Conservation (phyloP, 2,113 vertebrate species). For the Ptilorrhoa leucosticta region DNA sequence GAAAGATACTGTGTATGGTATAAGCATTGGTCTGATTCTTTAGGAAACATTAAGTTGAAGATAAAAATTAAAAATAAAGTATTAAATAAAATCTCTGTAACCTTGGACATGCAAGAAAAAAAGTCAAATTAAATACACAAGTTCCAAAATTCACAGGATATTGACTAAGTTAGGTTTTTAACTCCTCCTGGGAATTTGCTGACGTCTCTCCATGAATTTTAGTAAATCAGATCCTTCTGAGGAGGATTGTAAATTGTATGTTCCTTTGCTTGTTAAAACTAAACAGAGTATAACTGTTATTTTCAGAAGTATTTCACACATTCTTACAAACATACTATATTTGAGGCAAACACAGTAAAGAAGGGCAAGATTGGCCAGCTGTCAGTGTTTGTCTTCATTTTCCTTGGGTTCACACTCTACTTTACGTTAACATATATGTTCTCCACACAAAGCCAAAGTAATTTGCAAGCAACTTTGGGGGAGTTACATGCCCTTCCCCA, state of each 20-base stretch:
- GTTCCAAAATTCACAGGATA: background rate
- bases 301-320: slow-evolving; percentile 56
- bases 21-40: background rate
- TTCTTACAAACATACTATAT: slow-evolving; percentile 60
- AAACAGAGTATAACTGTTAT: slow-evolving; percentile 36
- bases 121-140: background rate
- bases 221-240: background rate
- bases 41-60: background rate
- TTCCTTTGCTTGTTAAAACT: slow-evolving; percentile 37
- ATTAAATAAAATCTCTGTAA: background rate
- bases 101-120: background rate
- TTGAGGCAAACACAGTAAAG: slow-evolving; percentile 58
- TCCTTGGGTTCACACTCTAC: slow-evolving; percentile 45
- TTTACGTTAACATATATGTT: slow-evolving; percentile 48
- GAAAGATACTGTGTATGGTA: background rate
- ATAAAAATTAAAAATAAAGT: background rate
- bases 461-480: background rate
- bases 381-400: slow-evolving; percentile 59
- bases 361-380: slow-evolving; percentile 57
- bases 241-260: background rate
- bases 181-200: background rate
- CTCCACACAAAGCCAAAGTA: slow-evolving; percentile 11
- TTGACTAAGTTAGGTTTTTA: background rate
- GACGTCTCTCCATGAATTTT: background rate
- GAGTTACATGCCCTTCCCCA: background rate